A percentile compares a stretch with the other conserved stretches of the same genome.
Evolutionary conservation across 2,797 vertebrate genomes (phyloP).

Genomic region (Pangasius krempfi): DNA sequence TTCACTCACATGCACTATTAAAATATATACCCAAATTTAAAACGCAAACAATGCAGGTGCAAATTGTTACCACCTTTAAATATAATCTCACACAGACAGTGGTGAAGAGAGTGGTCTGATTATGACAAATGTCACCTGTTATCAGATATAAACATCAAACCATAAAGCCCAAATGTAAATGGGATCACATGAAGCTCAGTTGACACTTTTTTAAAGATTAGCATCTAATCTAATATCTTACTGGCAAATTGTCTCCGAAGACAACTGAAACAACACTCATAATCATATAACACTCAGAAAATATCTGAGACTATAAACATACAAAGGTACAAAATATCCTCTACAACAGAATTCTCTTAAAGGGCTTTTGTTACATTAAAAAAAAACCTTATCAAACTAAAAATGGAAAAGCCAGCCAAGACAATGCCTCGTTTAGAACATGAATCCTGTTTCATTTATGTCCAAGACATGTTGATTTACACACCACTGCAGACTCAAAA

Average conservation of each 20-base stretch:
- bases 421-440: not conserved
- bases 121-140: not conserved
- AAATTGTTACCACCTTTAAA: not conserved
- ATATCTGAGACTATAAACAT: too few species aligned
- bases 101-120: not conserved
- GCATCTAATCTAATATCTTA: not conserved
- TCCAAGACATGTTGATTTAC: not conserved
- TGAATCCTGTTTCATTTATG: not conserved
- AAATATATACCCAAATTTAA: not conserved
- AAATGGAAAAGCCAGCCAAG: not conserved
- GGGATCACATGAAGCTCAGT: not conserved
- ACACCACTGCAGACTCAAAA: not conserved
- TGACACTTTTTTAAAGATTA: not conserved
- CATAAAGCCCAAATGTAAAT: not conserved
- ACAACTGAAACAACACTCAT: not conserved
- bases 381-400: not conserved
- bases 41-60: not conserved
- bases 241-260: not conserved
- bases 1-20: not conserved
- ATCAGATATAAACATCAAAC: not conserved
- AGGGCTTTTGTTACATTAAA: too few species aligned
- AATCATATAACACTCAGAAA: too few species aligned
- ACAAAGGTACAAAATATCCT: too few species aligned
- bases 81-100: not conserved
- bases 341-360: too few species aligned